Evolutionary conservation across 2,113 vertebrate genomes (phyloP).

Genomic region (Bombycilla garrulus): DNA sequence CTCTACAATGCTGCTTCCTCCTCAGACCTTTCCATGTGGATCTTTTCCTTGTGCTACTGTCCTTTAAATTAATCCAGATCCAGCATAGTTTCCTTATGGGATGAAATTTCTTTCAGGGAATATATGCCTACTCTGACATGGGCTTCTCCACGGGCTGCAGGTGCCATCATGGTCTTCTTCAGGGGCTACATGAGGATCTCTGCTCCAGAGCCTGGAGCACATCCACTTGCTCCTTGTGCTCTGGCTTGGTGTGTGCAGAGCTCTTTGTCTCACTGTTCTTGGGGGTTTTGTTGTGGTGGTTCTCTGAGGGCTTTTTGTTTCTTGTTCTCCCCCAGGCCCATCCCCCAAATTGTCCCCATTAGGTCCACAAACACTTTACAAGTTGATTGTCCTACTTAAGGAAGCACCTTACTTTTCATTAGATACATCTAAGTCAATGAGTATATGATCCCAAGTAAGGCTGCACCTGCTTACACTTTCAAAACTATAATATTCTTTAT

Average conservation of each 20-base stretch:
- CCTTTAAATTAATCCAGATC: neutral
- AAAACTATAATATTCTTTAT: neutral
- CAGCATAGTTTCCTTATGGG: neutral
- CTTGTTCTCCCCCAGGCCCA: neutral
- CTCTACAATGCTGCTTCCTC: neutral
- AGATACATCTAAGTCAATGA: neutral
- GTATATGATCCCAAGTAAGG: neutral
- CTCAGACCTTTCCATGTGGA: neutral
- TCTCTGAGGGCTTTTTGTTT: neutral
- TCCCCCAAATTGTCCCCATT: neutral
- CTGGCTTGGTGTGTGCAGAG: neutral
- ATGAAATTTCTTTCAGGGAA: neutral
- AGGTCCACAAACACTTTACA: neutral
- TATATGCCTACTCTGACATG: accelerated
- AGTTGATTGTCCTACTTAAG: neutral
- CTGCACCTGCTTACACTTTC: neutral
- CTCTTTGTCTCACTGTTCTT: neutral
- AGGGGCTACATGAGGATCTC: neutral
- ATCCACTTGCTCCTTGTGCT: neutral
- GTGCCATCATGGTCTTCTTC: neutral
- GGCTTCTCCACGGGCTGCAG: neutral
- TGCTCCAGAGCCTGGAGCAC: neutral
- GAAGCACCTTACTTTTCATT: neutral
- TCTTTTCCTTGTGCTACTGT: neutral
- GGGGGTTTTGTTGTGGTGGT: neutral